Evolutionary conservation across 2,888 invertebrate genomes (phyloP).

Genomic region (Conistra vaccinii): DNA sequence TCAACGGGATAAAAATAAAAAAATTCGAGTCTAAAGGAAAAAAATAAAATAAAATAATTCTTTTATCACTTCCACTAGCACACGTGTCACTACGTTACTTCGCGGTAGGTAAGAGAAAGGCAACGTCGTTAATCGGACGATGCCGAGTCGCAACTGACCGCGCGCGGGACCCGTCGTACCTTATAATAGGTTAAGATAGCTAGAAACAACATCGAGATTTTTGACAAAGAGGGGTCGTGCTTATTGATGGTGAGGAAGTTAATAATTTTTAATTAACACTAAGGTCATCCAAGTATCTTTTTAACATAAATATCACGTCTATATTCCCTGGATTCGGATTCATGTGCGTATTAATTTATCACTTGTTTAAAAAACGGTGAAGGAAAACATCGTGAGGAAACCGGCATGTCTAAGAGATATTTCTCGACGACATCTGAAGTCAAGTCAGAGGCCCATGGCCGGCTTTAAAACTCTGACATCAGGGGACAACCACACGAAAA

Average conservation of each 20-base stretch:
- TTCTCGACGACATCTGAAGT: too few species aligned
- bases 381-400: too few species aligned
- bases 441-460: too few species aligned
- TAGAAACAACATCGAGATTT: neutral
- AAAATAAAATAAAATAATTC: neutral
- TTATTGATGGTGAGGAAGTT: neutral
- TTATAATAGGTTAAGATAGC: slow-evolving; percentile 25
- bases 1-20: neutral
- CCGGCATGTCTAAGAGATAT: too few species aligned
- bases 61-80: slow-evolving; percentile 39
- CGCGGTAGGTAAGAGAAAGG: slow-evolving; percentile 18
- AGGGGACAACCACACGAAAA: too few species aligned
- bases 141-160: slow-evolving; percentile 38
- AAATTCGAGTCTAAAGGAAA: neutral
- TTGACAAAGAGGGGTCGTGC: slow-evolving; percentile 3
- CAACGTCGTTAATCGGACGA: slow-evolving; percentile 20
- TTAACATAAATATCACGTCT: too few species aligned
- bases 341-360: too few species aligned
- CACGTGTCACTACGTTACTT: slow-evolving; percentile 20
- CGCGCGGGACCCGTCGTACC: neutral
- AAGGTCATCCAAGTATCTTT: neutral
- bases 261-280: neutral
- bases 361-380: too few species aligned
- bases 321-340: too few species aligned
- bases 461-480: too few species aligned